A percentile compares a stretch with the other conserved stretches of the same genome.
Evolutionary conservation across 2,113 vertebrate genomes (phyloP).

Genomic region (Varanus salvator): DNA sequence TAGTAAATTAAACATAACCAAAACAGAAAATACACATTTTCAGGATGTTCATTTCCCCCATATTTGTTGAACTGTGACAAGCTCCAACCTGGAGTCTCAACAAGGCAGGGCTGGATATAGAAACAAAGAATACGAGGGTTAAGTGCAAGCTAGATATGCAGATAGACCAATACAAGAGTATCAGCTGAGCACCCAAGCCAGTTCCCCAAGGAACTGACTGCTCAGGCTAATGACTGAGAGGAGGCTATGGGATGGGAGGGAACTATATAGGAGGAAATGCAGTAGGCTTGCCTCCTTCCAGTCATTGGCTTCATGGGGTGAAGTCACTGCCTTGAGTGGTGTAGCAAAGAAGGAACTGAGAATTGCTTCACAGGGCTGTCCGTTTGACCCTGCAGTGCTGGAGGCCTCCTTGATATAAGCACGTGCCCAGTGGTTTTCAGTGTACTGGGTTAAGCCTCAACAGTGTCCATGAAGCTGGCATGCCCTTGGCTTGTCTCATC

Average conservation of each 20-base stretch:
- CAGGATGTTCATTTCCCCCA: neutral
- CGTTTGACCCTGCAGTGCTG: neutral
- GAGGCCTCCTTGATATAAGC: neutral
- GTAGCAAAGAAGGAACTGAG: neutral
- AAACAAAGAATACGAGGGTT: neutral
- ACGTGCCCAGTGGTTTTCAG: neutral
- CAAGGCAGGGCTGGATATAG: neutral
- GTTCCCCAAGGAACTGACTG: neutral
- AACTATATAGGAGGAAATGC: neutral
- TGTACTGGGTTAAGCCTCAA: constrained; percentile 14
- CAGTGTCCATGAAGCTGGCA: constrained; percentile 17
- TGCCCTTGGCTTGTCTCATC: neutral
- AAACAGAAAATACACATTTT: constrained; percentile 52
- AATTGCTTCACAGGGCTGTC: neutral
- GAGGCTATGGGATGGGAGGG: neutral
- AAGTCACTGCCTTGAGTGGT: neutral
- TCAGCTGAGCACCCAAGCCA: neutral
- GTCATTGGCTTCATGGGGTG: neutral
- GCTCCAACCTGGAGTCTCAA: neutral
- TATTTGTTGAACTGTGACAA: neutral
- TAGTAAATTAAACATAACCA: constrained; percentile 16
- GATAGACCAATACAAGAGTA: neutral
- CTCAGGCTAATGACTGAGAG: neutral
- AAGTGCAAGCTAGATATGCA: neutral
- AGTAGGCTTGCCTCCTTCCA: neutral